phyloP scores from a whole-genome alignment of 2,797 vertebrate genomes.

The Arnoldichthys spilopterus region DNA sequence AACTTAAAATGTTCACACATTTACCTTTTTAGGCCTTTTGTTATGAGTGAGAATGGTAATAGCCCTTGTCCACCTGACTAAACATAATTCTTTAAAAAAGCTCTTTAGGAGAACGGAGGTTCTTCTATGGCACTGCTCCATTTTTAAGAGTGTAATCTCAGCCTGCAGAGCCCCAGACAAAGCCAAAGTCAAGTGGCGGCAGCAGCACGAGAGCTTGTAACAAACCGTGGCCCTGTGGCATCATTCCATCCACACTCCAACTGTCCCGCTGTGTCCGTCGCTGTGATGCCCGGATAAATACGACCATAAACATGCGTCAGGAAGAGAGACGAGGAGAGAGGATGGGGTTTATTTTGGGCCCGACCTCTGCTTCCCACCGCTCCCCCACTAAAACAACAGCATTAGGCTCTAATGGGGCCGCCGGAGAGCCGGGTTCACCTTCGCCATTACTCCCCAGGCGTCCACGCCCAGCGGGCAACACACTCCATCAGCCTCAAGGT shows the following conservation, averaged over 20 bases:
- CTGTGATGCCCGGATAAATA: slow-evolving; percentile 68
- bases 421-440: slow-evolving; percentile 72
- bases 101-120: not conserved
- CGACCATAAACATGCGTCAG: slow-evolving; percentile 61
- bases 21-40: too few relatives aligned
- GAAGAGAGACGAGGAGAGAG: slow-evolving; percentile 48
- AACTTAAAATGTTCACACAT: too few relatives aligned
- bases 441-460: slow-evolving; percentile 72
- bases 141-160: not conserved
- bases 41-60: too few relatives aligned
- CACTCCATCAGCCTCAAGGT: slow-evolving; percentile 82
- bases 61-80: too few relatives aligned
- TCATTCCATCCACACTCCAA: slow-evolving; percentile 61
- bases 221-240: slow-evolving; percentile 54
- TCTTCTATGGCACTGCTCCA: not conserved
- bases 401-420: slow-evolving; percentile 69
- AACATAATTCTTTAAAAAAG: too few relatives aligned
- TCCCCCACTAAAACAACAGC: slow-evolving; percentile 67
- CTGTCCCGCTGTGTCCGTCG: slow-evolving; percentile 51
- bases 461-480: slow-evolving; percentile 74
- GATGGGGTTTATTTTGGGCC: slow-evolving; percentile 72
- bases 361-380: slow-evolving; percentile 72
- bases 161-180: slow-evolving; percentile 51
- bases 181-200: slow-evolving; percentile 69
- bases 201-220: slow-evolving; percentile 60